Evolutionary conservation across 2,797 vertebrate species (phyloP).

Genomic region (Ctenopoma multispine): DNA sequence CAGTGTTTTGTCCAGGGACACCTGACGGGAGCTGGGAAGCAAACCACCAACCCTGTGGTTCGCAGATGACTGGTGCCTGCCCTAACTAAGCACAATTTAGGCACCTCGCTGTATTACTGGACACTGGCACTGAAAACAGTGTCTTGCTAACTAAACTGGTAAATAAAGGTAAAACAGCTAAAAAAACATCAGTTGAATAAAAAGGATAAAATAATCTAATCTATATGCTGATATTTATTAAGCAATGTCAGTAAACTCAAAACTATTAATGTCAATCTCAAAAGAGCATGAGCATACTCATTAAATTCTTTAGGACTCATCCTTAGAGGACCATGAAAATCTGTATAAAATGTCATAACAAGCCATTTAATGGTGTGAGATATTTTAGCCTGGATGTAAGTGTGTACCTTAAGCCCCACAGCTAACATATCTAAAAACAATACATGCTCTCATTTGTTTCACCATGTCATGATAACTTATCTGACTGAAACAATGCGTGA

Average conservation of each 20-base stretch:
- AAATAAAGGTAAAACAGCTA: too few species aligned
- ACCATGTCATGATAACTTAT: background rate
- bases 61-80: too few species aligned
- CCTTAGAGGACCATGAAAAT: background rate
- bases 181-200: too few species aligned
- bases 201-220: too few species aligned
- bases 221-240: too few species aligned
- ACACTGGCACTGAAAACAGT: background rate
- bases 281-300: too few species aligned
- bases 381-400: background rate
- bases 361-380: constrained; percentile 1
- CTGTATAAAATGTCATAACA: constrained; percentile 1
- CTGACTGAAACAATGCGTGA: constrained; percentile 26
- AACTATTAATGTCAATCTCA: too few species aligned
- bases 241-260: too few species aligned
- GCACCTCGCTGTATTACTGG: background rate
- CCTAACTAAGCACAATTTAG: background rate
- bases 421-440: background rate
- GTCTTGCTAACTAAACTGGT: background rate
- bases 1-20: too few species aligned
- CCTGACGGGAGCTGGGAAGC: too few species aligned
- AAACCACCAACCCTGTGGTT: too few species aligned
- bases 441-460: background rate
- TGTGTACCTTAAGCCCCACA: background rate
- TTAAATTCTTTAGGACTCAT: background rate